These are phyloP conservation scores for Tonatia bakeri DNA, from an alignment of 2,113 vertebrate genomes.

Conservation along the genomic window DNA sequence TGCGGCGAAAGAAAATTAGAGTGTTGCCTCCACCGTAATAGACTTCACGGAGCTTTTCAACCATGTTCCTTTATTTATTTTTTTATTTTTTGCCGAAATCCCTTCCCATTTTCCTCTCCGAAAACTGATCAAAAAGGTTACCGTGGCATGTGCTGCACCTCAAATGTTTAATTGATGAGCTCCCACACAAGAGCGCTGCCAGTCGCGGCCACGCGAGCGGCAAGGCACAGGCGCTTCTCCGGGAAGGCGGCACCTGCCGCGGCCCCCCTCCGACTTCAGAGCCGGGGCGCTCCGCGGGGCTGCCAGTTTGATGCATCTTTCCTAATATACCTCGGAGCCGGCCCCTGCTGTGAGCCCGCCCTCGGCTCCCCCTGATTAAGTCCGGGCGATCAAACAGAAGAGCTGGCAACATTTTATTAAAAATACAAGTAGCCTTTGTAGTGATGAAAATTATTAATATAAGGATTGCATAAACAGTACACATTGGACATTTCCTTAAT, in stretches of 20 bases:
- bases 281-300: conserved; percentile 62
- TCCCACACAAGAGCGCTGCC: conserved; percentile 53
- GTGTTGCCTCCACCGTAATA: conserved; percentile 50
- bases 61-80: not conserved
- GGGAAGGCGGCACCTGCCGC: conserved; percentile 7
- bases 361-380: conserved; percentile 20
- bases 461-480: not conserved
- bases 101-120: conserved; percentile 19
- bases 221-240: conserved; percentile 54
- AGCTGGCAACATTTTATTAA: conserved; percentile 26
- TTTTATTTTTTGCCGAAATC: conserved; percentile 61
- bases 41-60: conserved; percentile 30
- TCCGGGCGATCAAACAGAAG: not conserved
- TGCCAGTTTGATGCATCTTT: conserved; percentile 53
- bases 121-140: conserved; percentile 77
- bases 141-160: conserved; percentile 52
- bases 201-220: conserved; percentile 33
- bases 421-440: not conserved
- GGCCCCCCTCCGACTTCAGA: conserved; percentile 55
- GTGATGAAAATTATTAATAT: not conserved
- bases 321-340: conserved; percentile 13
- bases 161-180: conserved; percentile 80
- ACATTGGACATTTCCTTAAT: not conserved
- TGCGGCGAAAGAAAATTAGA: conserved; percentile 65
- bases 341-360: not conserved